These are phyloP conservation scores for Phragmatobia fuliginosa DNA, from an alignment of 2,888 invertebrate species.

Conservation along the genomic window DNA sequence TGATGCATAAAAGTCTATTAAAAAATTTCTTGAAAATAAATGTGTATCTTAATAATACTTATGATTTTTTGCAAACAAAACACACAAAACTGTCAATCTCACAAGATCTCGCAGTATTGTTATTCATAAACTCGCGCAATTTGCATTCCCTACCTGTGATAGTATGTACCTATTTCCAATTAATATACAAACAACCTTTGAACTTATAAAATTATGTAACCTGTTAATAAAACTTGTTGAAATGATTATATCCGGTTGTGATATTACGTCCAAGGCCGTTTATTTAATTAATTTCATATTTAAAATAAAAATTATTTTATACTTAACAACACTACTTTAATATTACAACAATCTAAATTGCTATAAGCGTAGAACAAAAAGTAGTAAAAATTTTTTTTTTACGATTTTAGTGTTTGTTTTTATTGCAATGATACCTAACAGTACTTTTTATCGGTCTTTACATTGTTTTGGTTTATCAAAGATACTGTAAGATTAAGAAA, in stretches of 20 bases:
- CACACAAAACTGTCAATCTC: too few species aligned
- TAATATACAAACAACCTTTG: too few species aligned
- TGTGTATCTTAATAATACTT: too few species aligned
- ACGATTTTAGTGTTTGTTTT: background rate
- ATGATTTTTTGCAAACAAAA: too few species aligned
- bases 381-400: background rate
- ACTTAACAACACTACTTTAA: background rate
- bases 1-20: too few species aligned
- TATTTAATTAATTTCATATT: background rate
- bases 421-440: background rate
- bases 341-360: background rate
- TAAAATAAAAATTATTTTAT: background rate
- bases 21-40: too few species aligned
- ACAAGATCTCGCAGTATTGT: too few species aligned
- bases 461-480: background rate
- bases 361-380: background rate
- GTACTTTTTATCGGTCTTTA: background rate
- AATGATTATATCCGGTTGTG: background rate
- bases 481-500: background rate
- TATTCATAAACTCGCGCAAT: too few species aligned
- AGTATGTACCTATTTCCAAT: too few species aligned
- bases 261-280: background rate
- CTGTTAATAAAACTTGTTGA: background rate
- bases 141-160: too few species aligned
- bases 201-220: background rate